Percentiles rank a stretch among this genome's conserved stretches.
Evolutionary conservation across 2,888 invertebrate species (phyloP).

Genomic region (Pocota personata): DNA sequence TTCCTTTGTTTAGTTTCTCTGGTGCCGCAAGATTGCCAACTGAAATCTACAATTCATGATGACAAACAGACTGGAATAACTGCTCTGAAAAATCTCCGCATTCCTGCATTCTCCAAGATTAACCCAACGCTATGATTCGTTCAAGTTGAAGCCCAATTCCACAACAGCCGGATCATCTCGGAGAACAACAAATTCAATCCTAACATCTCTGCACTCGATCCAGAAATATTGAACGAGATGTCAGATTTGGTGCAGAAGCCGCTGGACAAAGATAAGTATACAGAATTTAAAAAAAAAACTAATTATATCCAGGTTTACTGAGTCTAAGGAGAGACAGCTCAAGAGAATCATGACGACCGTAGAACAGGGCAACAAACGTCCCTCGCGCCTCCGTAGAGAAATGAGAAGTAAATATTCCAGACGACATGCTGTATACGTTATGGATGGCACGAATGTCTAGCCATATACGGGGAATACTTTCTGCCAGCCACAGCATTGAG

Average conservation of each 20-base stretch:
- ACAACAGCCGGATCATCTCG: background rate
- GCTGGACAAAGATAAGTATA: background rate
- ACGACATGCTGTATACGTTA: slow-evolving; percentile 26
- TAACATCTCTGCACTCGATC: too few species aligned
- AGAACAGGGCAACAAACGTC: slow-evolving; percentile 4
- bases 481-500: background rate
- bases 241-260: too few species aligned
- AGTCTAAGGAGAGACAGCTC: slow-evolving; percentile 1
- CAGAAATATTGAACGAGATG: too few species aligned
- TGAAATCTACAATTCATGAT: too few species aligned
- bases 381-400: slow-evolving; percentile 23
- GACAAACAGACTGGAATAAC: too few species aligned
- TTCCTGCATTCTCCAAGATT: background rate
- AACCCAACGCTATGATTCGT: slow-evolving; percentile 11
- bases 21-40: too few species aligned
- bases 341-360: slow-evolving; percentile 12
- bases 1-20: too few species aligned
- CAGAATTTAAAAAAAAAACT: too few species aligned
- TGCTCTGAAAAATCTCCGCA: background rate
- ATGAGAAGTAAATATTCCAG: slow-evolving; percentile 8
- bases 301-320: background rate
- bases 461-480: too few species aligned
- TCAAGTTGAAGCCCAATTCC: slow-evolving; percentile 5
- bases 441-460: too few species aligned
- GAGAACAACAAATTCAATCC: too few species aligned